These are phyloP conservation scores for Brachyrhaphis roseni DNA, from an alignment of 2,797 vertebrate genomes.

Conservation along the genomic window DNA sequence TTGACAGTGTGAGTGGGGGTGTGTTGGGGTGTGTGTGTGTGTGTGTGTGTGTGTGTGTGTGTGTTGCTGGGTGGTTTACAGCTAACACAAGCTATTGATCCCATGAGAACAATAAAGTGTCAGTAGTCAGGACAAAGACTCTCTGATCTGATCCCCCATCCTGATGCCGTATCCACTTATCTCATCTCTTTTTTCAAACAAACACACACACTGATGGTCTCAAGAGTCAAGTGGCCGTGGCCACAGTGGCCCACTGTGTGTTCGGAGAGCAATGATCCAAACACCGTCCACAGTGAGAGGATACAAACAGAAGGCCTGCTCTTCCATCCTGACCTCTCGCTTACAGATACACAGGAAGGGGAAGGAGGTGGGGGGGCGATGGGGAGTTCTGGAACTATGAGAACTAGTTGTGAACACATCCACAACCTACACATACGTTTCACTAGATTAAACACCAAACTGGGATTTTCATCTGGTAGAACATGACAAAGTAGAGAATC, in stretches of 20 bases:
- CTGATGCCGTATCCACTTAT: conserved; percentile 75
- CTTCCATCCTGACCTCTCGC: conserved; percentile 43
- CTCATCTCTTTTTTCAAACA: conserved; percentile 61
- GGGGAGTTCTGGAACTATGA: conserved; percentile 47
- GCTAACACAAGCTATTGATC: conserved; percentile 37
- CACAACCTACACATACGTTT: neutral
- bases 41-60: conserved; percentile 38
- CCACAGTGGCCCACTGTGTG: conserved; percentile 68
- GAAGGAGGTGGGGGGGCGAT: neutral
- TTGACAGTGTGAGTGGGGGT: conserved; percentile 26
- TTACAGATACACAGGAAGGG: conserved; percentile 52
- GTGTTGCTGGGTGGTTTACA: conserved; percentile 19
- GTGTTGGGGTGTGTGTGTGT: conserved; percentile 36
- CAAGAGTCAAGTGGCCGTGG: conserved; percentile 47
- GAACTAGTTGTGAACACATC: conserved; percentile 2
- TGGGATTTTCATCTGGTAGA: neutral
- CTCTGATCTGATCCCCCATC: conserved; percentile 67
- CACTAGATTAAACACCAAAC: neutral
- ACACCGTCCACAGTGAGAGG: conserved; percentile 51
- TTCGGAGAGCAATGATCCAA: conserved; percentile 57
- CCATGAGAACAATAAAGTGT: conserved; percentile 67
- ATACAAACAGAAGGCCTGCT: conserved; percentile 60
- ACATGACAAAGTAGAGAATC: neutral
- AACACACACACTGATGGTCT: conserved; percentile 40
- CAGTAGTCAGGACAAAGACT: conserved; percentile 76